Evolutionary conservation across 2,797 vertebrate species (phyloP).

Genomic region (Phoebastria nigripes): DNA sequence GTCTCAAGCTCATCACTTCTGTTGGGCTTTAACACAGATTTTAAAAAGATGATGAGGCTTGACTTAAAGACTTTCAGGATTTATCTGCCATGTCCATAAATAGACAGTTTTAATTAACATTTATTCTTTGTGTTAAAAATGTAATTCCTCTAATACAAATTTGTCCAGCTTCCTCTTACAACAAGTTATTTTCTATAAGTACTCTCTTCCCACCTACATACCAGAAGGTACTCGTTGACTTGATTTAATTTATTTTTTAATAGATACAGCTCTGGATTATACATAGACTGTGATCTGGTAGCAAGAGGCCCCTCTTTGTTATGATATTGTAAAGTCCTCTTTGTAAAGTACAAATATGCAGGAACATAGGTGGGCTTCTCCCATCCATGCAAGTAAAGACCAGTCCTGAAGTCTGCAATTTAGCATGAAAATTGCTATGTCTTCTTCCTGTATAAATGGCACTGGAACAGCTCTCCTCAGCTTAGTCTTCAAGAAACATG

Average conservation of each 20-base stretch:
- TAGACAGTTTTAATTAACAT: background rate
- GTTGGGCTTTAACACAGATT: background rate
- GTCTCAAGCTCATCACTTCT: constrained; percentile 18
- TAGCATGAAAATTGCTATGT: background rate
- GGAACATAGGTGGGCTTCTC: background rate
- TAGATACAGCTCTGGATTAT: background rate
- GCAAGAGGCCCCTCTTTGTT: background rate
- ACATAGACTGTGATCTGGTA: background rate
- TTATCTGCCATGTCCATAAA: background rate
- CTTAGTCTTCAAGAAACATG: background rate
- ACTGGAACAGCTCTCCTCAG: background rate
- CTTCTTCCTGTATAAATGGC: background rate
- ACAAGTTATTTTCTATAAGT: background rate
- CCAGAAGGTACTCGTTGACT: background rate
- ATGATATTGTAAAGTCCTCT: background rate
- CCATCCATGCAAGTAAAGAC: background rate
- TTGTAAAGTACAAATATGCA: background rate
- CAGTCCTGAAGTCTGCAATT: background rate
- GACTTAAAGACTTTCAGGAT: background rate
- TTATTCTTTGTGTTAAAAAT: background rate
- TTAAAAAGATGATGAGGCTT: background rate
- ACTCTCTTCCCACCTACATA: background rate
- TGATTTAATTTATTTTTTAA: background rate
- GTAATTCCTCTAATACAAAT: background rate
- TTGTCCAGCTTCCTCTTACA: background rate